Conservation (phyloP, 2,113 vertebrate species). For the Triplophysa siluroides region DNA sequence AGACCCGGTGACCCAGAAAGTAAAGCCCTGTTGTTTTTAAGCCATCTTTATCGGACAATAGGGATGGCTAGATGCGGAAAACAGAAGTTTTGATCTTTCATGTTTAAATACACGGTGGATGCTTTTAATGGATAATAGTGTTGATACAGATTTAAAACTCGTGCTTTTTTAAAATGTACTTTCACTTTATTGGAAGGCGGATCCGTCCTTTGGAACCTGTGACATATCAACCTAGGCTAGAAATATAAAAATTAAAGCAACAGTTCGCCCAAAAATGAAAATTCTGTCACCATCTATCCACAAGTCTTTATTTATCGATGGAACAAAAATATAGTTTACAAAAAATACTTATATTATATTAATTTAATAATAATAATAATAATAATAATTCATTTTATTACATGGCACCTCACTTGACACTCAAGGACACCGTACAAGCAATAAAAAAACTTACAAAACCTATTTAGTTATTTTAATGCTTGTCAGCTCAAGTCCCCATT, state of each 20-base stretch:
- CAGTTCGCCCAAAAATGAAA: background rate
- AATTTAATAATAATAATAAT: too few relatives aligned
- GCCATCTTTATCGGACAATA: constrained; percentile 41
- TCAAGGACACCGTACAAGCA: too few relatives aligned
- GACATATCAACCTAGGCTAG: background rate
- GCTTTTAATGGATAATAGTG: constrained; percentile 13
- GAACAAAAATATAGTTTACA: too few relatives aligned
- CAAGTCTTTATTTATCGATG: background rate
- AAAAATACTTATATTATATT: too few relatives aligned
- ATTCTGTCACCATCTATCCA: too few relatives aligned
- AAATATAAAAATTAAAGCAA: background rate
- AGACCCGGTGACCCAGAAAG: constrained; percentile 54
- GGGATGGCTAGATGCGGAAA: constrained; percentile 1
- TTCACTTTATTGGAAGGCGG: background rate
- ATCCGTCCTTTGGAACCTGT: background rate
- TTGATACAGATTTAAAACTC: background rate
- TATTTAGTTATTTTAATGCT: background rate
- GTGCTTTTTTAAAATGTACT: background rate
- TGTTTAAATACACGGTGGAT: constrained; percentile 17
- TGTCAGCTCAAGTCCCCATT: background rate
- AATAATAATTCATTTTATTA: too few relatives aligned
- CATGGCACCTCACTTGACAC: too few relatives aligned
- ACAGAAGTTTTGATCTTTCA: constrained; percentile 16
- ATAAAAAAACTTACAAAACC: too few relatives aligned
- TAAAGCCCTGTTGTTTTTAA: constrained; percentile 46